Base-by-base conservation (phyloP, 1,140 invertebrate species). In the Plodia interpunctella region DNA sequence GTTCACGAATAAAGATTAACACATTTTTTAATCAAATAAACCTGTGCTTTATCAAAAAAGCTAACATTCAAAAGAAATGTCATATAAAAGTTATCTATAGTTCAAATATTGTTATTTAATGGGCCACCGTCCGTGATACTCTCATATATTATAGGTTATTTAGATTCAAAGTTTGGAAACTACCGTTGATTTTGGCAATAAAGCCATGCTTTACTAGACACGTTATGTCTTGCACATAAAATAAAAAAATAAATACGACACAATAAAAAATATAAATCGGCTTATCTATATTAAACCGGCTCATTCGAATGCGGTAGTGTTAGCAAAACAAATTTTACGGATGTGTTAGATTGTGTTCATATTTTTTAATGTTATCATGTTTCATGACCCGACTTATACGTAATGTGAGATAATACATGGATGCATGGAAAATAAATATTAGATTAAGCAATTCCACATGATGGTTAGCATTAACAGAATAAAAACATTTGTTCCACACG, bases 261-360 rank as follows among this genome's bases (percentile, higher is more conserved):
- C 59, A 75, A 78, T 79, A 84, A 88, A 85, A 86, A 85, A 80
- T 69, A 70, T 77, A 83, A 88, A 87, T 88, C 86, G 82, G 82
- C 86, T 88, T 88, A 87, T 88, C 82, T 86, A 68, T 87, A 80
- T 87, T 81, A 84, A 87, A 84, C 80, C 82, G 70, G 83, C 82
- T 87, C 84, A 80, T 78, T 74, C 73, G 63, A 65, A 68, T 69
- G 62, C 63, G 63, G 80, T 78, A 87, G 28, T 55, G 83, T 78
- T 72, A 66, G 72, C 78, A 76, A 49, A 65, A 21, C 19, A 25
- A 8, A 53, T 53, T 51, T 53, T 1, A 53, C 19, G 5, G 38
- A 53, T 54, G 9, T 32, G 11, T 32, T 32, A 32, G 11, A 32
- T 6, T 53, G 17, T 62, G 0, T 38, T 11, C 49, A 35, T 51